These are phyloP conservation scores for Diorhabda carinulata DNA, from an alignment of 1,140 invertebrate species.

Conservation along the genomic window DNA sequence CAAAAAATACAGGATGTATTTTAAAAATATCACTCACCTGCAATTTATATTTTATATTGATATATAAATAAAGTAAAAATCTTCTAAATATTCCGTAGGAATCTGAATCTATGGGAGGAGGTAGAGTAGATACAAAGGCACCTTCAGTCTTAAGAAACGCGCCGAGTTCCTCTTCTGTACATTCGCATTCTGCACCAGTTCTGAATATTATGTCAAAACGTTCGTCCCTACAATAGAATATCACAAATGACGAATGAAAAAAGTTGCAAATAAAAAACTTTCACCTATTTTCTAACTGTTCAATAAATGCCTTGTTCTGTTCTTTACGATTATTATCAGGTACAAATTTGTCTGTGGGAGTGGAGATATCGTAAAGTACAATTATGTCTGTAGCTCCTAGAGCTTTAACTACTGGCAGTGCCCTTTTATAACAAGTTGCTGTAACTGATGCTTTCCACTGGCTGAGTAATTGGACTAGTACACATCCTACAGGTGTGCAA, in stretches of 20 bases:
- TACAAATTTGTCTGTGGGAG: constrained; percentile 22
- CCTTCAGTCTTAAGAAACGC: constrained; percentile 30
- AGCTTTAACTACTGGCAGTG: constrained; percentile 53
- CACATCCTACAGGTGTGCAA: constrained; percentile 65
- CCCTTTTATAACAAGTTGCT: constrained; percentile 53
- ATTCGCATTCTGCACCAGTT: constrained; percentile 29
- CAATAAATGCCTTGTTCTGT: constrained; percentile 28
- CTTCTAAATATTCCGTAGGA: constrained; percentile 53
- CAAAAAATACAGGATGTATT: neutral
- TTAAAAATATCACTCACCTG: constrained; percentile 17
- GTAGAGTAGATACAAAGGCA: constrained; percentile 37
- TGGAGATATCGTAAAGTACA: constrained; percentile 27
- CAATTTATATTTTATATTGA: constrained; percentile 23
- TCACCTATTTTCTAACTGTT: constrained; percentile 35
- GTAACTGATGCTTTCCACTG: constrained; percentile 63
- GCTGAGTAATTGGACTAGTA: constrained; percentile 67
- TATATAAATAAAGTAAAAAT: constrained; percentile 48
- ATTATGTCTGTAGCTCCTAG: constrained; percentile 58
- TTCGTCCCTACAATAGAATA: constrained; percentile 18
- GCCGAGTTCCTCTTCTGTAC: constrained; percentile 27
- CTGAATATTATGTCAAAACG: constrained; percentile 51
- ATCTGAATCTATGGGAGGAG: constrained; percentile 54
- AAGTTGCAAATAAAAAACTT: neutral
- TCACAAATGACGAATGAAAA: neutral
- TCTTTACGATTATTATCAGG: constrained; percentile 10